phyloP scores from a whole-genome alignment of 2,113 vertebrate species.

The Chrysemys picta region DNA sequence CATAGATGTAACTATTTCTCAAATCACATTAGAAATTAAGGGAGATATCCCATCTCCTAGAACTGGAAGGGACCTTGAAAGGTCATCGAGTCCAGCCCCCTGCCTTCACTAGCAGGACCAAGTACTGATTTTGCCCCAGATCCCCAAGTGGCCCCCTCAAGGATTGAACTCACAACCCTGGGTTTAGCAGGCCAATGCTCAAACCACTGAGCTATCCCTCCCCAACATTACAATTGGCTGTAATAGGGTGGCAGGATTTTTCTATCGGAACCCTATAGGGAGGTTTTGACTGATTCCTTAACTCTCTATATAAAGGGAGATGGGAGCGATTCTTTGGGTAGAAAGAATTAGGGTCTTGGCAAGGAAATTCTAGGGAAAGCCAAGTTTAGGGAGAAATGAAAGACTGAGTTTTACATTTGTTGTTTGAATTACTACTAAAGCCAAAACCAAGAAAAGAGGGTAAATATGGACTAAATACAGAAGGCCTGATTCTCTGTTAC shows the following conservation, averaged over 20 bases:
- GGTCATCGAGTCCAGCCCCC: too few species aligned
- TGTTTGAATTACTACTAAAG: neutral
- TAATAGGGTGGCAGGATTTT: neutral
- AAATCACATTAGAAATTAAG: neutral
- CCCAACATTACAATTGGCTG: neutral
- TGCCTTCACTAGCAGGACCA: too few species aligned
- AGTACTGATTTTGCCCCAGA: too few species aligned
- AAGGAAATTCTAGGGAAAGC: neutral
- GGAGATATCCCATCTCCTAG: too few species aligned
- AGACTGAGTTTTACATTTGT: neutral
- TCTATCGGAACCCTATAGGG: neutral
- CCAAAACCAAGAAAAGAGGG: neutral
- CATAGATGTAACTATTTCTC: rapidly evolving
- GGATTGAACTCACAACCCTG: too few species aligned
- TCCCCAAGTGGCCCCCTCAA: too few species aligned
- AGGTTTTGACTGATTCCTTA: neutral
- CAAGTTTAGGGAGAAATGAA: neutral
- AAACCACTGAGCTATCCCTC: too few species aligned
- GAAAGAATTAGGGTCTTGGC: neutral
- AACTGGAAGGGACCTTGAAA: too few species aligned
- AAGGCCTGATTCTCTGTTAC: neutral
- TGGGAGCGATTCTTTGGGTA: neutral
- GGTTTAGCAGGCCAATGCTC: too few species aligned
- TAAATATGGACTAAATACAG: neutral
- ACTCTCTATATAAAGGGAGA: too few species aligned